Evolutionary conservation across 2,888 invertebrate species (phyloP).

Genomic region (Protodeltote pygarga): DNA sequence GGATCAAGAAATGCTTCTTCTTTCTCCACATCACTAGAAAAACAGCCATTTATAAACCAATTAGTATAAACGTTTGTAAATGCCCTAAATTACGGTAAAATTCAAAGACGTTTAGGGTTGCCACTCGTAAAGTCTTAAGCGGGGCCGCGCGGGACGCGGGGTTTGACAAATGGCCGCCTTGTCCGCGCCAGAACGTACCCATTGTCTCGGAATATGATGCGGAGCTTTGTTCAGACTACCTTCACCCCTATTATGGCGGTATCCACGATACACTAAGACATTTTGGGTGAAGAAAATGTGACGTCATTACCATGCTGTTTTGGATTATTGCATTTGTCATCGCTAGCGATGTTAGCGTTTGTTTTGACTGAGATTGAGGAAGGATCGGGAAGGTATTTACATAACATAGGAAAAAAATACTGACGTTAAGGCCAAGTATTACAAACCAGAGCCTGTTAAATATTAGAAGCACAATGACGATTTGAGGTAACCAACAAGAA

Average conservation of each 20-base stretch:
- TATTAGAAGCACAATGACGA: no score
- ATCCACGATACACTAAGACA: slow-evolving; percentile 26
- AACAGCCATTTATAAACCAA: not conserved
- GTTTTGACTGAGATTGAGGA: not conserved
- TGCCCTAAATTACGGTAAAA: slow-evolving; percentile 11
- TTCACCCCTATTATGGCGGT: slow-evolving; percentile 30
- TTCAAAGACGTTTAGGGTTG: slow-evolving; percentile 38
- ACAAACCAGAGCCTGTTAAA: no score
- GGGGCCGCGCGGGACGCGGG: slow-evolving; percentile 29
- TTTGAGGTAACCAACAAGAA: no score
- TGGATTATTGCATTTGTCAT: slow-evolving; percentile 20
- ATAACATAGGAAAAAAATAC: no score
- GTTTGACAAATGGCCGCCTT: slow-evolving; percentile 53
- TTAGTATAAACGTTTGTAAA: not conserved
- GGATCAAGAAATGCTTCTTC: no score
- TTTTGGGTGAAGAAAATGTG: slow-evolving; percentile 21
- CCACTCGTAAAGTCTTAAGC: slow-evolving; percentile 26
- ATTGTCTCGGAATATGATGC: slow-evolving; percentile 58
- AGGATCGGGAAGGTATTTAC: no score
- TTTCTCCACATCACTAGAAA: no score
- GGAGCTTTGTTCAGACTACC: slow-evolving; percentile 50
- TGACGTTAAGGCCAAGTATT: no score
- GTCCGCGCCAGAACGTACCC: slow-evolving; percentile 49
- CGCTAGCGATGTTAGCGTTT: slow-evolving; percentile 1
- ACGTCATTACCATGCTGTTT: slow-evolving; percentile 24